Evolutionary conservation across 2,113 vertebrate species (phyloP), one percentile per base, ranked within the genome.

Genomic region (Otocyon megalotis): DNA sequence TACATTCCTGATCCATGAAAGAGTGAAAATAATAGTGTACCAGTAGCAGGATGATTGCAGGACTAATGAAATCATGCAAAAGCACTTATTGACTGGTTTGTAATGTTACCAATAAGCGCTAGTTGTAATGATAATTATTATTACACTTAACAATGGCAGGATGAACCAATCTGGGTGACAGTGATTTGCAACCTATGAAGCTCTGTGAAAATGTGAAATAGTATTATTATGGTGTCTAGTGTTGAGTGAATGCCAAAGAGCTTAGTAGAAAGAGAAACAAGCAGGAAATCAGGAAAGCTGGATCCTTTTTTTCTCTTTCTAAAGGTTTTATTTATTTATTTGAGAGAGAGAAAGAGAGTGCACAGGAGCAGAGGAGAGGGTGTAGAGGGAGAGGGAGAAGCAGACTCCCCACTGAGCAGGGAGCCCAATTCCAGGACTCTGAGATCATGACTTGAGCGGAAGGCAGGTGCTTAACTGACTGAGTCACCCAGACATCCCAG

Each of bases 151-250:
- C 43, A 30, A n/a, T 80, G 88, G 67, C 22, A 48, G 37, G 54
- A 83, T 58, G 53, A 84, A 76, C 16, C 32, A 35, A 35, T 88
- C 63, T 83, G 60, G 65, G 65, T 63, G 77, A 95, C 77, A 74
- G 72, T 62, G 82, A 86, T 87, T 94, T 76, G 72, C 94, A 93
- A 86, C 22, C 35, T 77, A 26, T 67, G 37, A 94, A 83, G n/a
- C n/a, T n/a, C 30, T 87, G n/a, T 43, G 85, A 58, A 86, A 69
- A 90, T 17, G 67, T 53, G n/a, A 96, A 96, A 76, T 87, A 56
- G 60, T 79, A 35, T 54, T 76, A 65, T 91, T 79, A 67, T 58
- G n/a, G 14, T 69, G 28, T 63, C 32, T 14, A 60, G 10, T 37
- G 54, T 17, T 32, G 54, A 93, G 28, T 85, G 58, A 88, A 65